Conservation (phyloP, 2,113 vertebrate species). For the Lasiurus cinereus region DNA sequence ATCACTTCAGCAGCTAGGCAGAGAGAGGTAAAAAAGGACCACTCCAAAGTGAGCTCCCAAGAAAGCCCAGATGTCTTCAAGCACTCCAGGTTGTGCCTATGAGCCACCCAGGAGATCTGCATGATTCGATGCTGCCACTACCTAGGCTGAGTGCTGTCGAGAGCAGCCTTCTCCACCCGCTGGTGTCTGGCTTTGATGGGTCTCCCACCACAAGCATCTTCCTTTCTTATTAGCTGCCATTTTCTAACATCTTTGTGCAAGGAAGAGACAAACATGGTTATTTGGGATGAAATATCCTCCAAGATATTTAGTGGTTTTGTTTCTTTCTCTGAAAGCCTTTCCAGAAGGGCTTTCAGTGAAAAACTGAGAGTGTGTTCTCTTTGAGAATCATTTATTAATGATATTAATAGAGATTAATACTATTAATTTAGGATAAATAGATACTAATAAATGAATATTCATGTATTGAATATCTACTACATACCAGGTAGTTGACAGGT, state of each 20-base stretch:
- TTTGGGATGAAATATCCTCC: neutral
- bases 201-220: neutral
- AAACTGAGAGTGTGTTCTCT: neutral
- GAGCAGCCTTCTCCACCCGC: fast-evolving
- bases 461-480: neutral
- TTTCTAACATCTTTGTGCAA: neutral
- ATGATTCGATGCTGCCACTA: fast-evolving
- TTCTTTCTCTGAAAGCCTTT: slow-evolving; percentile 3
- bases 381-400: neutral
- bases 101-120: neutral
- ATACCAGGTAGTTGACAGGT: neutral
- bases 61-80: neutral
- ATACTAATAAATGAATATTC: neutral
- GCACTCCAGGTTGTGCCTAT: neutral
- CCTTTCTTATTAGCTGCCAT: neutral
- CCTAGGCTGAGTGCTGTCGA: neutral
- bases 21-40: slow-evolving; percentile 58
- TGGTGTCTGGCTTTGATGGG: neutral
- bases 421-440: neutral
- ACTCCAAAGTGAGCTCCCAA: neutral
- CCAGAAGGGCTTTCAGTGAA: fast-evolving
- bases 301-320: neutral
- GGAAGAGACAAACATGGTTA: neutral
- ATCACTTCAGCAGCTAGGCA: slow-evolving; percentile 44
- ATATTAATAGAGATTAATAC: neutral